Evolutionary conservation across 1,140 invertebrate species (phyloP).

Genomic region (Musca vetustissima): DNA sequence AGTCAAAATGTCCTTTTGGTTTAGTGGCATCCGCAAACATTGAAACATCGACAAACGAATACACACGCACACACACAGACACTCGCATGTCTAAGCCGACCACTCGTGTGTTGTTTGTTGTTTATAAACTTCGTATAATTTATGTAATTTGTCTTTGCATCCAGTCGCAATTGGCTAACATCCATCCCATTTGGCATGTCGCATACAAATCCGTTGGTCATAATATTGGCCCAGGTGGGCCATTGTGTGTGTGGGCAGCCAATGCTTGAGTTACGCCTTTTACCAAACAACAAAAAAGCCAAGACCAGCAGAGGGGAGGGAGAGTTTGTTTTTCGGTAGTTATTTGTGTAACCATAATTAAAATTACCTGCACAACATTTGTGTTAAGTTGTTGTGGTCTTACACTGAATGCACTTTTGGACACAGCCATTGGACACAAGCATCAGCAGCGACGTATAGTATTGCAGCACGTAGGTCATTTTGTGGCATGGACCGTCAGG

Average conservation of each 20-base stretch:
- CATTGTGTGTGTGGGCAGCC: too few relatives aligned
- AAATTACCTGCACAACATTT: slow-evolving; percentile 16
- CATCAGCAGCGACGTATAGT: neutral
- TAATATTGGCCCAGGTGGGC: too few relatives aligned
- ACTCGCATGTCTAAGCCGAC: neutral
- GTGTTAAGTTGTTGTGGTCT: slow-evolving; percentile 20
- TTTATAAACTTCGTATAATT: slow-evolving; percentile 13
- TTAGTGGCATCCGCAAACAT: slow-evolving; percentile 12
- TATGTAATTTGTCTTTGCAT: slow-evolving; percentile 25
- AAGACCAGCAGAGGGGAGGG: too few relatives aligned
- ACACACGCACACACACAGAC: neutral
- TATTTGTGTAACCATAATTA: slow-evolving; percentile 23
- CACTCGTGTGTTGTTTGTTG: slow-evolving; percentile 1
- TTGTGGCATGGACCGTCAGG: neutral
- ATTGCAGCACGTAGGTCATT: slow-evolving; percentile 8
- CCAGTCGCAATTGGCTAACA: slow-evolving; percentile 18
- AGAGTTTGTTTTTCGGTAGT: neutral
- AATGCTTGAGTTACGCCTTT: too few relatives aligned
- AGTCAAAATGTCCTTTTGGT: neutral
- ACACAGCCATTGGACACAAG: neutral
- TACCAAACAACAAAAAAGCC: neutral
- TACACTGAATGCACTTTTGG: neutral
- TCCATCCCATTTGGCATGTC: slow-evolving; percentile 22
- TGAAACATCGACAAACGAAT: neutral
- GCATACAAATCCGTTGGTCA: neutral